phyloP scores from a whole-genome alignment of 2,888 invertebrate genomes.

The Oeneis ivallda region DNA sequence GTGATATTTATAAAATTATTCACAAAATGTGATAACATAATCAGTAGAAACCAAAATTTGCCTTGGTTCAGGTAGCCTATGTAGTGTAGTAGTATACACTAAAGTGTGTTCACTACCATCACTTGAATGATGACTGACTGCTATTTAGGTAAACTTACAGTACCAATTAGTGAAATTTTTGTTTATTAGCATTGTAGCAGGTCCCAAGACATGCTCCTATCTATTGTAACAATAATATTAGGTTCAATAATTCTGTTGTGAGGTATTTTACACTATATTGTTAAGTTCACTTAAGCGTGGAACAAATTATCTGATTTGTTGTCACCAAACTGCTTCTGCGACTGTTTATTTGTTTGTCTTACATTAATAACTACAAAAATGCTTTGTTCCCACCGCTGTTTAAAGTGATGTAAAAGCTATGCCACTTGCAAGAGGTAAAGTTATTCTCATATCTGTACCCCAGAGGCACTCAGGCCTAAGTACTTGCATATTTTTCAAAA shows the following conservation, averaged over 20 bases:
- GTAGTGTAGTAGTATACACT: not conserved
- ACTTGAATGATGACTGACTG: not conserved
- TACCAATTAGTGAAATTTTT: not conserved
- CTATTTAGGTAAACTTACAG: not conserved
- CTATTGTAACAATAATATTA: not conserved
- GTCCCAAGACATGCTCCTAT: not conserved
- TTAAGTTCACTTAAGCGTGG: not conserved
- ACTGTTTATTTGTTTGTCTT: not conserved
- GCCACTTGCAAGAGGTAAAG: conserved; percentile 1
- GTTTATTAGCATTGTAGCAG: no score
- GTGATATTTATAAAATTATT: conserved; percentile 16
- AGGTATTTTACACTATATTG: not conserved
- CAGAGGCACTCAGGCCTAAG: no score
- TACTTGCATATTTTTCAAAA: no score
- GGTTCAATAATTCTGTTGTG: not conserved
- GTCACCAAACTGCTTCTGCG: not conserved
- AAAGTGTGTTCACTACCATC: not conserved
- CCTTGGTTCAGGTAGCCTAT: not conserved
- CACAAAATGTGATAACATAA: conserved; percentile 6
- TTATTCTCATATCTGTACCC: not conserved
- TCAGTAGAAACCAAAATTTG: not conserved
- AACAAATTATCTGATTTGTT: not conserved
- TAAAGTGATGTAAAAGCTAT: not conserved
- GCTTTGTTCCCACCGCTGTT: conserved; percentile 2
- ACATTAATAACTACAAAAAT: not conserved